Conservation (phyloP, 2,113 vertebrate genomes). For the Pongo abelii region DNA sequence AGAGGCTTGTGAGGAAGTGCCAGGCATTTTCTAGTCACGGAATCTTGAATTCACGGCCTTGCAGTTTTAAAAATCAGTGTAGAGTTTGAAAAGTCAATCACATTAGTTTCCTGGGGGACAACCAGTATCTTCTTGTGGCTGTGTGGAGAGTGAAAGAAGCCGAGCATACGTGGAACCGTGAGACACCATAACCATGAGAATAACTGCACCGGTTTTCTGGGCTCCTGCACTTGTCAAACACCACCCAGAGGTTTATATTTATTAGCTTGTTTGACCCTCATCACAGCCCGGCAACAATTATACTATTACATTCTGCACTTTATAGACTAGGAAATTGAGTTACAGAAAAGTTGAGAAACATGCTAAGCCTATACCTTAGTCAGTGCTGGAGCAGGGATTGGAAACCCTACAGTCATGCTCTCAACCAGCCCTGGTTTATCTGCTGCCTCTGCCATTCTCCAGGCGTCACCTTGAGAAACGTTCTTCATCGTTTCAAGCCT, state of each 20-base stretch:
- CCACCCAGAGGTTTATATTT: too few relatives aligned
- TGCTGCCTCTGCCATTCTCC: background rate
- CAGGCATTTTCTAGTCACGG: background rate
- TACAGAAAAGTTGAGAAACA: background rate
- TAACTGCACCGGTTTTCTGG: background rate
- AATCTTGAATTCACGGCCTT: background rate
- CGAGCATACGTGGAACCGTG: fast-evolving
- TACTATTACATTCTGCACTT: background rate
- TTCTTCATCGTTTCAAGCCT: too few relatives aligned
- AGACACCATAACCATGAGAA: background rate
- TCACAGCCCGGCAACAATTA: too few relatives aligned
- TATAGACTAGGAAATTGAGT: background rate
- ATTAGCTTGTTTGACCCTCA: background rate
- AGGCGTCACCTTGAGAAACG: background rate
- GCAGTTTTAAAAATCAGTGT: background rate
- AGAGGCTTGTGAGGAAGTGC: background rate
- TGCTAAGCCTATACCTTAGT: background rate
- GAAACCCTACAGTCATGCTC: too few relatives aligned
- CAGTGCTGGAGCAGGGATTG: background rate
- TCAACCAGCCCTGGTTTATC: background rate
- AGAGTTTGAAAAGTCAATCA: background rate
- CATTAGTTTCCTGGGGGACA: background rate
- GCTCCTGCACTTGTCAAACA: background rate
- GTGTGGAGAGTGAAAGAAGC: background rate
- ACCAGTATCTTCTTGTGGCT: background rate